Percentiles rank a stretch among this genome's conserved stretches.
phyloP scores from a whole-genome alignment of 2,797 vertebrate genomes.

The Atherinosoma microstoma region DNA sequence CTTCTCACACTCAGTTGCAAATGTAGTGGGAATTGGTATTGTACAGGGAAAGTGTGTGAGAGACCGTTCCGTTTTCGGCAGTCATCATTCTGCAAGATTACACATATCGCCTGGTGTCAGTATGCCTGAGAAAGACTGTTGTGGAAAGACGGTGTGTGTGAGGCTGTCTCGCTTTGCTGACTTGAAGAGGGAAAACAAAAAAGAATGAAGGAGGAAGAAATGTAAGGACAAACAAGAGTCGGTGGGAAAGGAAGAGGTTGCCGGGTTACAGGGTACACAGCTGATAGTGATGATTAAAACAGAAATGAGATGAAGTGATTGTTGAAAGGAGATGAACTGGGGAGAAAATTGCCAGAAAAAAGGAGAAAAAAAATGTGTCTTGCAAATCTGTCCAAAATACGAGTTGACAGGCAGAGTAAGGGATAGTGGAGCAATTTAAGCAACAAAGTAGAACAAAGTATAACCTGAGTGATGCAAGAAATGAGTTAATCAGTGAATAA shows the following conservation, averaged over 20 bases:
- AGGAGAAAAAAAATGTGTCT: no score
- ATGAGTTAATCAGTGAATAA: no score
- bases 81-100: slow-evolving; percentile 64
- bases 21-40: slow-evolving; percentile 54
- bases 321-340: slow-evolving; percentile 4
- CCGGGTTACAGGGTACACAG: slow-evolving; percentile 39
- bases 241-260: slow-evolving; percentile 23
- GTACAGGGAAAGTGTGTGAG: slow-evolving; percentile 44
- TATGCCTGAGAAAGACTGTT: slow-evolving; percentile 23
- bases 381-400: no score
- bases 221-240: slow-evolving; percentile 39
- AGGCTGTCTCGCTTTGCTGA: slow-evolving; percentile 33
- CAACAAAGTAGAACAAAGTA: no score
- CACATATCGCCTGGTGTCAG: slow-evolving; percentile 29
- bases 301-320: slow-evolving; percentile 32
- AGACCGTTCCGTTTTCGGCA: slow-evolving; percentile 52
- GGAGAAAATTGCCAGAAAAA: no score
- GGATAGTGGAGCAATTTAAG: no score
- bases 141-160: slow-evolving; percentile 6
- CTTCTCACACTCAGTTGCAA: slow-evolving; percentile 57
- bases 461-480: no score
- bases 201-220: slow-evolving; percentile 29
- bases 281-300: slow-evolving; percentile 28
- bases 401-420: no score
- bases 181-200: slow-evolving; percentile 25